Evolutionary conservation across 1,140 invertebrate genomes (phyloP).

Genomic region (Amyelois transitella): DNA sequence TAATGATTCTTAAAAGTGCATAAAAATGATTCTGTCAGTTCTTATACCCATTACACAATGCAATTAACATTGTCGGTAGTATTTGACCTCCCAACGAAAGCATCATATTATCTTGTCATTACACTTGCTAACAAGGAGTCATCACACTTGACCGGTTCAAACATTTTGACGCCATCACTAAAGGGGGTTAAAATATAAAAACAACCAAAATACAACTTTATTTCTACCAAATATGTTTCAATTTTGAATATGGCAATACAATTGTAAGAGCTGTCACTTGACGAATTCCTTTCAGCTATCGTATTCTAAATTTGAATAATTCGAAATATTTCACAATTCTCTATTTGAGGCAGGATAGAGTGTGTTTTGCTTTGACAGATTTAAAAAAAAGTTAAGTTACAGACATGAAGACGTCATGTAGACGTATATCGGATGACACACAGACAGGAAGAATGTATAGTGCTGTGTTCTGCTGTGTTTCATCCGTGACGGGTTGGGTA

Average conservation of each 20-base stretch:
- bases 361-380: neutral
- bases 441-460: conserved; percentile 56
- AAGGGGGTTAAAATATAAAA: conserved; percentile 24
- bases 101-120: conserved; percentile 55
- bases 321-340: neutral
- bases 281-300: conserved; percentile 58
- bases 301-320: conserved; percentile 6
- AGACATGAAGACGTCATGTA: conserved; percentile 56
- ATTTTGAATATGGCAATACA: conserved; percentile 30
- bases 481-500: conserved; percentile 43
- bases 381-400: neutral
- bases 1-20: neutral
- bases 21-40: neutral
- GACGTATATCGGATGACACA: conserved; percentile 54
- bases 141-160: conserved; percentile 59
- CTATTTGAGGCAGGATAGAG: neutral
- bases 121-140: conserved; percentile 60
- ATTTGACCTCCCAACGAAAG: conserved; percentile 3
- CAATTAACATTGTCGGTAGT: conserved; percentile 7
- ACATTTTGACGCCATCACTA: conserved; percentile 54
- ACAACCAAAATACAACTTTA: conserved; percentile 23
- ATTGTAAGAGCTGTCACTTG: conserved; percentile 48
- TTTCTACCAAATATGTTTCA: conserved; percentile 10
- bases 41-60: neutral
- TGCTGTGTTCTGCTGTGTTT: conserved; percentile 57